Evolutionary conservation across 2,888 invertebrate genomes (phyloP).

Genomic region (Chloroclystis v-ata): DNA sequence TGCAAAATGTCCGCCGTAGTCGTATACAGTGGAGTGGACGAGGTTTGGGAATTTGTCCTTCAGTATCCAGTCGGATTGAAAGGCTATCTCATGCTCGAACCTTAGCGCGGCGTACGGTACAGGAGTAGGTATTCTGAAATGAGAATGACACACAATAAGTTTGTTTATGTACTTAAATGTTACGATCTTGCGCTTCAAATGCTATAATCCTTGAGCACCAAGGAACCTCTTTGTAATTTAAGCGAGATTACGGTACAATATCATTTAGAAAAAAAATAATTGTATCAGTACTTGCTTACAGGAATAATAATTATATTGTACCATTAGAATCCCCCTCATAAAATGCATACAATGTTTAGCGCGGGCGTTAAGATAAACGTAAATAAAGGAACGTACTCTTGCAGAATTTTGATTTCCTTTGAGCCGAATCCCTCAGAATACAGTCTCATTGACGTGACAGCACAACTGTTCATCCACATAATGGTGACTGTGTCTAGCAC

Average conservation of each 20-base stretch:
- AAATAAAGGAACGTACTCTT: slow-evolving; percentile 57
- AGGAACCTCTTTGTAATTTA: no score
- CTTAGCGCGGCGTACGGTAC: slow-evolving; percentile 86
- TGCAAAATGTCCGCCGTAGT: slow-evolving; percentile 91
- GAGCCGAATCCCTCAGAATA: slow-evolving; percentile 81
- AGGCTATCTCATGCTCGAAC: slow-evolving; percentile 84
- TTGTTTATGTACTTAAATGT: no score
- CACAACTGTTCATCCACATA: slow-evolving; percentile 86
- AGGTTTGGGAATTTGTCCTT: slow-evolving; percentile 81
- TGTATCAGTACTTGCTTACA: no score
- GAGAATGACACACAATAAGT: no score
- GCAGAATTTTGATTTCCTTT: slow-evolving; percentile 39
- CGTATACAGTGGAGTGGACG: slow-evolving; percentile 80
- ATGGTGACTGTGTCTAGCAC: slow-evolving; percentile 90
- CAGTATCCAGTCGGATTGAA: slow-evolving; percentile 80
- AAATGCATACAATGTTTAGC: no score
- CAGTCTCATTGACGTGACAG: slow-evolving; percentile 85
- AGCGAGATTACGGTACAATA: no score
- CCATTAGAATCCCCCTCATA: no score
- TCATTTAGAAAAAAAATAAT: no score
- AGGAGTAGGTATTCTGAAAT: slow-evolving; percentile 80
- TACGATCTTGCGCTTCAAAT: no score
- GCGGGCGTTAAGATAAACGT: no score
- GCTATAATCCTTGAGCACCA: no score
- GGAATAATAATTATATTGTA: no score